Percentiles rank a stretch among this genome's conserved stretches.
Conservation (phyloP, 2,113 vertebrate genomes). For the Takifugu bimaculatus region DNA sequence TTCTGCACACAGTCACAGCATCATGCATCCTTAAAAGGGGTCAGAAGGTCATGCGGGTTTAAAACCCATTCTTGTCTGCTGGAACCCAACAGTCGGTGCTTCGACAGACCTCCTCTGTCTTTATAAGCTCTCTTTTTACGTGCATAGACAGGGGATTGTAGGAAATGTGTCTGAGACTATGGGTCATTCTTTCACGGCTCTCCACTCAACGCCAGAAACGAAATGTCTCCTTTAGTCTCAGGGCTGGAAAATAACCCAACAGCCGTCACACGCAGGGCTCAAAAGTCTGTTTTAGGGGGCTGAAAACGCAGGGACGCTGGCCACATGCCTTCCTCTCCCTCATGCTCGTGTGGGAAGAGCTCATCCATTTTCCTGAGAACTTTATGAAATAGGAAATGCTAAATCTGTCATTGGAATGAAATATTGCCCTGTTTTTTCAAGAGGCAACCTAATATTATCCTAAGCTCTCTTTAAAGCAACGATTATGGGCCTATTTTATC, state of each 20-base stretch:
- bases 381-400: slow-evolving; percentile 13
- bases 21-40: too few relatives aligned
- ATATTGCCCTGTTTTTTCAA: not conserved
- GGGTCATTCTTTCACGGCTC: slow-evolving; percentile 39
- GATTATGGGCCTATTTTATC: too few relatives aligned
- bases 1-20: too few relatives aligned
- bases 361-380: not conserved
- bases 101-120: slow-evolving; percentile 17
- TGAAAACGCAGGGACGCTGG: slow-evolving; percentile 35
- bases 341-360: not conserved
- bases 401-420: slow-evolving; percentile 1
- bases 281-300: slow-evolving; percentile 24
- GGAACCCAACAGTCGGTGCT: not conserved
- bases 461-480: not conserved
- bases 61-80: not conserved
- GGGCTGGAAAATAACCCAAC: slow-evolving; percentile 16
- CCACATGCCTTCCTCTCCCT: slow-evolving; percentile 23
- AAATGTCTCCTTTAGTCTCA: slow-evolving; percentile 40
- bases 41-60: not conserved
- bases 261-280: slow-evolving; percentile 44
- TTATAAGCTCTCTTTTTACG: slow-evolving; percentile 14
- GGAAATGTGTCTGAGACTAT: slow-evolving; percentile 25
- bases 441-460: not conserved
- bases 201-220: slow-evolving; percentile 33
- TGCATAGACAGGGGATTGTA: slow-evolving; percentile 15